Evolutionary conservation across 2,113 vertebrate genomes (phyloP).

Genomic region (Callionymus lyra): DNA sequence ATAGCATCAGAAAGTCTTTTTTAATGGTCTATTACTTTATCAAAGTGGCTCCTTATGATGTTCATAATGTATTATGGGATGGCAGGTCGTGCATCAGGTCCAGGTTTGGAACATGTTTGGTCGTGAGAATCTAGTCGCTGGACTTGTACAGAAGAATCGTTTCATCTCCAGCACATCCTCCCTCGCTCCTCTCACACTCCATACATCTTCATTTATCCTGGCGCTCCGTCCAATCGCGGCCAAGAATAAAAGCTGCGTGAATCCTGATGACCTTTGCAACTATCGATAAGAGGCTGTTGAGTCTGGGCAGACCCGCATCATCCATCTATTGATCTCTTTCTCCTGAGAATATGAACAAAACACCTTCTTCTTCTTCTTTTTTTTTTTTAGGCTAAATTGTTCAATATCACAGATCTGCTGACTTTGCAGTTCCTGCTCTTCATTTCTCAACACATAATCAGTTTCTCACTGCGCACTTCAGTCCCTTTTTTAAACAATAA

Average conservation of each 20-base stretch:
- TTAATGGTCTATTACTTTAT: no score
- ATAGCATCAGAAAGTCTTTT: no score
- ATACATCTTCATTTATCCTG: neutral
- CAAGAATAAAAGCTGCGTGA: slow-evolving; percentile 6
- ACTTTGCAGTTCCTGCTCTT: slow-evolving; percentile 23
- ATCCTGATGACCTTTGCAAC: slow-evolving; percentile 24
- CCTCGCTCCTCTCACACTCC: neutral
- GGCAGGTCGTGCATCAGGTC: no score
- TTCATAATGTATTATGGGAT: no score
- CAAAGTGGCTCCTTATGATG: no score
- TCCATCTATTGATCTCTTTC: slow-evolving; percentile 23
- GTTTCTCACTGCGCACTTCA: slow-evolving; percentile 13
- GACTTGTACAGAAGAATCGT: no score
- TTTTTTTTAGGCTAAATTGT: slow-evolving; percentile 8
- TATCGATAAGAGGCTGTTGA: slow-evolving; percentile 19
- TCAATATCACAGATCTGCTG: slow-evolving; percentile 20
- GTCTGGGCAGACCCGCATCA: slow-evolving; percentile 15
- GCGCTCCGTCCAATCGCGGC: slow-evolving; percentile 8
- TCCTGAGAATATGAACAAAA: slow-evolving; percentile 21
- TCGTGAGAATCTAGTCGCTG: no score
- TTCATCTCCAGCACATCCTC: no score
- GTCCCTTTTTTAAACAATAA: no score
- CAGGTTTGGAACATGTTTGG: no score
- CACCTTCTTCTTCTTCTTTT: no score
- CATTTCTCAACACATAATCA: slow-evolving; percentile 19